Evolutionary conservation across 2,113 vertebrate species (phyloP).

Genomic region (Baryphthengus martii): DNA sequence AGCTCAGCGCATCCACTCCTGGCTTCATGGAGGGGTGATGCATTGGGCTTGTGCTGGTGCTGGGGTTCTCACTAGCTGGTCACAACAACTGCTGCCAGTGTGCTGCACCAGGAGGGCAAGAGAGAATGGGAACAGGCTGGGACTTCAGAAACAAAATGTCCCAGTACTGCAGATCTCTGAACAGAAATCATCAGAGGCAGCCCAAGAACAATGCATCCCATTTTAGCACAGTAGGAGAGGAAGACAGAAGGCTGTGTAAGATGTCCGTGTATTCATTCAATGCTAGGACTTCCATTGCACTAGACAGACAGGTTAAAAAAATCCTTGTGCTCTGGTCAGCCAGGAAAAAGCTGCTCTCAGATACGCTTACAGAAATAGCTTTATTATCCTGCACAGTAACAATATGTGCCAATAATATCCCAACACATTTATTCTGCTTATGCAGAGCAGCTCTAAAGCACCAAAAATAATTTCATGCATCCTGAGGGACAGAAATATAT

Average conservation of each 20-base stretch:
- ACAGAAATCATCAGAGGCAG: not conserved
- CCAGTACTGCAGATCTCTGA: not conserved
- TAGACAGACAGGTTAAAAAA: constrained; percentile 19
- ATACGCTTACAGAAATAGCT: constrained; percentile 33
- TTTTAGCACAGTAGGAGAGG: not conserved
- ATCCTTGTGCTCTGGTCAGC: not conserved
- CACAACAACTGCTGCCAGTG: not conserved
- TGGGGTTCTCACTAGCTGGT: not conserved
- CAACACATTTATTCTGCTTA: constrained; percentile 44
- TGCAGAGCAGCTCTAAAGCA: constrained; percentile 44
- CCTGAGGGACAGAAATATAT: constrained; percentile 26
- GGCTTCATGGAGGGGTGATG: not conserved
- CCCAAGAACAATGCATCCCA: not conserved
- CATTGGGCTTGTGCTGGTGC: accelerated
- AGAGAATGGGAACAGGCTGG: accelerated
- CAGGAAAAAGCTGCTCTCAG: constrained; percentile 5
- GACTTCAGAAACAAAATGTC: not conserved
- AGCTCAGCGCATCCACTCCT: not conserved
- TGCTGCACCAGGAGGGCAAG: not conserved
- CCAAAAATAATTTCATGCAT: constrained; percentile 49
- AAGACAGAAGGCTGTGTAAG: not conserved
- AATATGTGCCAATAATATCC: constrained; percentile 49
- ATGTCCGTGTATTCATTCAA: not conserved
- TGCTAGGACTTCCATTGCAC: not conserved
- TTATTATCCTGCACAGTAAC: constrained; percentile 39